phyloP scores from a whole-genome alignment of 2,888 invertebrate genomes.

The Calephelis perditalis region DNA sequence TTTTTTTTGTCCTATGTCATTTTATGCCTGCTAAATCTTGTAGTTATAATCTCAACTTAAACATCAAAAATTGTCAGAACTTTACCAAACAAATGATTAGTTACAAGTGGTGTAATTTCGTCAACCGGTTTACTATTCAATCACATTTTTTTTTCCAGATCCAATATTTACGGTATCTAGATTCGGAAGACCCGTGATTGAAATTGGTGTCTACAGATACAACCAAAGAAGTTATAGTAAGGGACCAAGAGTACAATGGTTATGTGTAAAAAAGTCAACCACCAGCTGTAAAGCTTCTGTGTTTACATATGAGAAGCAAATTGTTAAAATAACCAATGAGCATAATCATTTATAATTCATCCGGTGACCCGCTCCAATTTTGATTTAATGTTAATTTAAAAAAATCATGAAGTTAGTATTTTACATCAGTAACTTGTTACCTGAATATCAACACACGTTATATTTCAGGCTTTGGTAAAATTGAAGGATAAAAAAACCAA shows the following conservation, averaged over 20 bases:
- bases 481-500: too few species aligned
- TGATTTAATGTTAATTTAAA: not conserved
- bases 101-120: too few species aligned
- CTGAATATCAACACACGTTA: not conserved
- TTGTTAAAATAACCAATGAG: constrained; percentile 29
- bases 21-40: too few species aligned
- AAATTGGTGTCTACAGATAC: constrained; percentile 33
- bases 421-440: not conserved
- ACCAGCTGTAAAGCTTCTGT: constrained; percentile 35
- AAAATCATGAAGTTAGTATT: not conserved
- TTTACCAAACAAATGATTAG: too few species aligned
- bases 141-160: constrained; percentile 10
- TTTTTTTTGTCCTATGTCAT: too few species aligned
- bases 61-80: too few species aligned
- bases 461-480: too few species aligned
- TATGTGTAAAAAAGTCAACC: constrained; percentile 36
- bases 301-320: constrained; percentile 30
- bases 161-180: constrained; percentile 26
- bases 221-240: constrained; percentile 20
- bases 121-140: too few species aligned
- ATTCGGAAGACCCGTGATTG: constrained; percentile 32
- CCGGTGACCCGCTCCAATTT: constrained; percentile 12
- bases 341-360: constrained; percentile 32
- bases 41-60: too few species aligned
- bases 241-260: constrained; percentile 11